Conservation (phyloP, 1,140 invertebrate genomes). For the Macrotrachela quadricornifera region DNA sequence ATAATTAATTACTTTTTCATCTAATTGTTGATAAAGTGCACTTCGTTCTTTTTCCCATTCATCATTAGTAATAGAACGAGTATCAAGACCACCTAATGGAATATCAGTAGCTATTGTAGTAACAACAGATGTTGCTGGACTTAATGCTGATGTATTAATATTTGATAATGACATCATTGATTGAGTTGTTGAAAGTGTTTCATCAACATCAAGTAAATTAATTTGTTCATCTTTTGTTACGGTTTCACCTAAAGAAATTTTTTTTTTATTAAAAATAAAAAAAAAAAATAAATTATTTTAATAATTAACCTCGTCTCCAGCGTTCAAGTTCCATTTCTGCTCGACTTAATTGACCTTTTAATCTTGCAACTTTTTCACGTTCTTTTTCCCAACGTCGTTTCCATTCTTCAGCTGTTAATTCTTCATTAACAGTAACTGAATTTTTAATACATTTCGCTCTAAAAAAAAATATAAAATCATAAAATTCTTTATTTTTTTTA, state of each 20-base stretch:
- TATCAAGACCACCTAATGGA: too few relatives aligned
- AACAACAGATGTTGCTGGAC: constrained; percentile 10
- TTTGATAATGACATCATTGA: too few relatives aligned
- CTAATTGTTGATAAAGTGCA: constrained; percentile 70
- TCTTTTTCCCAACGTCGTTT: constrained; percentile 91
- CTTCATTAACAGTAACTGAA: constrained; percentile 93
- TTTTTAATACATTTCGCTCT: constrained; percentile 99
- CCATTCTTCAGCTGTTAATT: constrained; percentile 98
- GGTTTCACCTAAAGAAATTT: constrained; percentile 19
- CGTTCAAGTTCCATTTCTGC: constrained; percentile 61
- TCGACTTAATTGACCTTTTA: constrained; percentile 63
- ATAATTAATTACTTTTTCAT: too few relatives aligned
- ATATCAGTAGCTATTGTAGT: too few relatives aligned
- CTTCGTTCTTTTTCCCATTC: constrained; percentile 15
- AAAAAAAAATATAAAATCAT: too few relatives aligned
- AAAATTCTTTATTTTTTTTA: too few relatives aligned
- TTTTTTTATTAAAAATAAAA: too few relatives aligned
- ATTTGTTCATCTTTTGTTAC: constrained; percentile 57
- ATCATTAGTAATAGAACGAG: too few relatives aligned
- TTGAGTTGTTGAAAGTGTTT: background rate
- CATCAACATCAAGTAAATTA: constrained; percentile 29
- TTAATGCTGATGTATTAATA: constrained; percentile 7
- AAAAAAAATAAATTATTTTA: constrained; percentile 68
- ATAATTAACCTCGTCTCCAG: constrained; percentile 55
- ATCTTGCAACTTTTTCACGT: constrained; percentile 71